Evolutionary conservation across 2,797 vertebrate species (phyloP).

Genomic region (Sebastes variabilis): DNA sequence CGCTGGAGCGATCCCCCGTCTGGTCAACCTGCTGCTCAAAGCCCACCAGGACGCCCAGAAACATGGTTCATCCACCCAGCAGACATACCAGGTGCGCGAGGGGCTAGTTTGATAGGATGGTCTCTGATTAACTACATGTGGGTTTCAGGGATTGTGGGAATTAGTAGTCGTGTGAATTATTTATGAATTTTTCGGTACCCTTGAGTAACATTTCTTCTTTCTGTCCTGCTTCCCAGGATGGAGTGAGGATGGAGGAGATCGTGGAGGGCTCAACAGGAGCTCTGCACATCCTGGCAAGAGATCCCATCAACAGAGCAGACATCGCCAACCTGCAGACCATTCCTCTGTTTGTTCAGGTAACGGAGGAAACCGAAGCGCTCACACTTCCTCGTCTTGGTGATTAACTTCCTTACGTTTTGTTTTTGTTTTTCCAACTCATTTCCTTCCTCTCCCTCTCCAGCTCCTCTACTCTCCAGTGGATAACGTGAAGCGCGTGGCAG

Average conservation of each 20-base stretch:
- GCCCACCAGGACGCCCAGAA: conserved; percentile 97
- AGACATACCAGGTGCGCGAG: conserved; percentile 89
- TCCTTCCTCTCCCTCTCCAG: conserved; percentile 65
- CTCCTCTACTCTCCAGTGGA: conserved; percentile 96
- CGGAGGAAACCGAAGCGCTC: background rate
- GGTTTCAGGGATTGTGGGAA: background rate
- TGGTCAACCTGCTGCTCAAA: conserved; percentile 92
- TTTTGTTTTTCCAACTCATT: background rate
- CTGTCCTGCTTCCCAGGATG: conserved; percentile 83
- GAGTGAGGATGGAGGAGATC: conserved; percentile 98
- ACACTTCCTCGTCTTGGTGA: background rate
- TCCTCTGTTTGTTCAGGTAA: conserved; percentile 97
- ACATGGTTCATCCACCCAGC: conserved; percentile 88
- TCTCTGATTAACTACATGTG: background rate
- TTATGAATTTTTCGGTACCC: background rate
- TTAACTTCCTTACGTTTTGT: background rate
- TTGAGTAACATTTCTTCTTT: background rate
- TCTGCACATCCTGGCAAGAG: conserved; percentile 95
- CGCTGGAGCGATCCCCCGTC: conserved; percentile 87
- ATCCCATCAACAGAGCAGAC: conserved; percentile 88
- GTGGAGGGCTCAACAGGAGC: conserved; percentile 97
- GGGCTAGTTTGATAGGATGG: background rate
- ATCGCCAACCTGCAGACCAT: conserved; percentile 93
- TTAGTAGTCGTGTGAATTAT: background rate
- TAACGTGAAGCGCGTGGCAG: conserved; percentile 94